Evolutionary conservation across 1,140 invertebrate species (phyloP).

Genomic region (Antheraea mylitta): DNA sequence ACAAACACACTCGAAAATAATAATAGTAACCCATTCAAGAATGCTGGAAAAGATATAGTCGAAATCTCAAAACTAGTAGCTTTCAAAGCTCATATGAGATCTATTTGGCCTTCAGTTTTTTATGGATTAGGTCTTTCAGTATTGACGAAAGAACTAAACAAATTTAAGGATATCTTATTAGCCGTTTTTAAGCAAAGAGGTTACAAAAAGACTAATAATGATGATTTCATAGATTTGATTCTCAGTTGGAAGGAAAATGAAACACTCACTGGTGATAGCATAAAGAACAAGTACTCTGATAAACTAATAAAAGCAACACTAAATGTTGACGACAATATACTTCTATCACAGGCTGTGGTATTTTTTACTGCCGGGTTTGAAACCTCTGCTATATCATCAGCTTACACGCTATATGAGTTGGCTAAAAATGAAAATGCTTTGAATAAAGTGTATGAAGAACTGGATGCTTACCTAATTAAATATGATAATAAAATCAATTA

Average conservation of each 20-base stretch:
- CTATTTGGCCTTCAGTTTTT: conserved; percentile 43
- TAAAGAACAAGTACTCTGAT: conserved; percentile 27
- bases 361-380: conserved; percentile 56
- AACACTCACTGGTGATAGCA: conserved; percentile 34
- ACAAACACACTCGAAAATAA: conserved; percentile 66
- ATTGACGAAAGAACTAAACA: conserved; percentile 30
- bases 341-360: conserved; percentile 57
- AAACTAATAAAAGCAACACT: conserved; percentile 27
- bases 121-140: conserved; percentile 32
- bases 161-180: conserved; percentile 38
- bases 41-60: conserved; percentile 61
- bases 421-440: conserved; percentile 80
- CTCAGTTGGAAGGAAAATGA: conserved; percentile 37
- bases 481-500: conserved; percentile 57
- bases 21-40: conserved; percentile 69
- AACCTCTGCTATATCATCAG: conserved; percentile 71
- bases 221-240: conserved; percentile 47
- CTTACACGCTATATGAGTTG: conserved; percentile 79
- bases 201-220: conserved; percentile 29
- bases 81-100: conserved; percentile 22
- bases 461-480: conserved; percentile 60
- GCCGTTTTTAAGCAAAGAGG: conserved; percentile 35
- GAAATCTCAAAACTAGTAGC: conserved; percentile 25
- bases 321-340: conserved; percentile 33
- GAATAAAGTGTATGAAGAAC: conserved; percentile 77